phyloP scores from a whole-genome alignment of 2,797 vertebrate genomes.

The Morelia viridis region DNA sequence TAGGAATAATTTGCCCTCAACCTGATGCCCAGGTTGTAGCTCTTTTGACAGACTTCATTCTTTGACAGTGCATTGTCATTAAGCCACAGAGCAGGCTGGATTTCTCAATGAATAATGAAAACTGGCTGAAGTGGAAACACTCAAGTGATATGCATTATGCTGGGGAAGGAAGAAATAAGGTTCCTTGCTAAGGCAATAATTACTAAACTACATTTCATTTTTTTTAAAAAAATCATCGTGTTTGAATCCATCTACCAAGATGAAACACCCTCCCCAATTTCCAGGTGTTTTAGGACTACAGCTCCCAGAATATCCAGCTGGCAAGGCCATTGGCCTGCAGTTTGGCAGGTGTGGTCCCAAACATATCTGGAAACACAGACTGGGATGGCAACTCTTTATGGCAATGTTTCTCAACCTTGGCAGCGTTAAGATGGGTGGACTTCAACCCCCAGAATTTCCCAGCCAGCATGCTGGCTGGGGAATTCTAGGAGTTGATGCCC shows the following conservation, averaged over 20 bases:
- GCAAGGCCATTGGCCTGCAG: background rate
- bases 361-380: background rate
- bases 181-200: background rate
- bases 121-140: background rate
- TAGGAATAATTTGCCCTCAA: constrained; percentile 18
- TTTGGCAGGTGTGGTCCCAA: background rate
- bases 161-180: fast-evolving
- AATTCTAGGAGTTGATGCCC: too few species aligned
- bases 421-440: too few species aligned
- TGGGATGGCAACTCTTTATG: background rate
- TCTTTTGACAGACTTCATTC: background rate
- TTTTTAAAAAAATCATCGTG: background rate
- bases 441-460: too few species aligned
- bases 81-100: background rate
- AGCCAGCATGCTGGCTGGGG: too few species aligned
- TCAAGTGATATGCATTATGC: background rate
- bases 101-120: background rate
- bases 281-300: background rate
- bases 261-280: background rate
- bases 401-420: too few species aligned
- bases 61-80: background rate
- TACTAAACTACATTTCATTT: background rate
- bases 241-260: background rate
- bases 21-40: background rate
- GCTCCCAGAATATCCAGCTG: background rate